Conservation (phyloP, 2,797 vertebrate species). For the Meriones psammophilus region DNA sequence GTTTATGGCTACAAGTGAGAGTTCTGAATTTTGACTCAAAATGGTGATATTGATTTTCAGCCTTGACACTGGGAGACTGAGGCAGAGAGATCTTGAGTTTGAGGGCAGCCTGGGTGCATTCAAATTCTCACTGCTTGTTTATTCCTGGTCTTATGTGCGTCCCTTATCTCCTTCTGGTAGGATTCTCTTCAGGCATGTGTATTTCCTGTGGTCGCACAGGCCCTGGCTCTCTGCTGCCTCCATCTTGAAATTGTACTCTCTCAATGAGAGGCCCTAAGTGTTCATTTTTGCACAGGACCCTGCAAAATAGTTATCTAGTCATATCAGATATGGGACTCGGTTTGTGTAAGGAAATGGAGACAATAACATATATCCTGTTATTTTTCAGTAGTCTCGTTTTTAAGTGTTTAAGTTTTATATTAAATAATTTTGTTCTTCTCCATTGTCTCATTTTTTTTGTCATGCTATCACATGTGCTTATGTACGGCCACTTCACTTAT, state of each 20-base stretch:
- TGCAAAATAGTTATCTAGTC: not conserved
- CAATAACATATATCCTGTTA: slow-evolving; percentile 3
- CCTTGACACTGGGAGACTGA: not conserved
- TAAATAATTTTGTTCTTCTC: slow-evolving; percentile 31
- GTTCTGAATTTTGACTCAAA: slow-evolving; percentile 29
- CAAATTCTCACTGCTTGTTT: slow-evolving; percentile 16
- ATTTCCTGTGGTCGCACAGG: not conserved
- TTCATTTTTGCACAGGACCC: slow-evolving; percentile 27
- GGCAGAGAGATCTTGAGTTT: not conserved
- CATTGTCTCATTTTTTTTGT: slow-evolving; percentile 47
- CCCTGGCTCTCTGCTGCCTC: not conserved
- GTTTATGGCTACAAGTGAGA: slow-evolving; percentile 25
- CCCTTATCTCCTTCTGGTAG: not conserved
- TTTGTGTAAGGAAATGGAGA: not conserved
- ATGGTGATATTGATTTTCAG: not conserved
- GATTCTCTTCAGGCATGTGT: not conserved
- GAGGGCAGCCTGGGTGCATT: not conserved
- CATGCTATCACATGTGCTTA: not conserved
- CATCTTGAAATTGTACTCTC: slow-evolving; percentile 15
- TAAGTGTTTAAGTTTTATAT: slow-evolving; percentile 43
- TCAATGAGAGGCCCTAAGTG: not conserved
- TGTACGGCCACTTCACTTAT: slow-evolving; percentile 20
- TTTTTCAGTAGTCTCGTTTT: slow-evolving; percentile 55
- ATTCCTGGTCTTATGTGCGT: not conserved
- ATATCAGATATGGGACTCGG: not conserved